Conservation (phyloP, 1,140 invertebrate genomes). For the Drosophila orosa region DNA sequence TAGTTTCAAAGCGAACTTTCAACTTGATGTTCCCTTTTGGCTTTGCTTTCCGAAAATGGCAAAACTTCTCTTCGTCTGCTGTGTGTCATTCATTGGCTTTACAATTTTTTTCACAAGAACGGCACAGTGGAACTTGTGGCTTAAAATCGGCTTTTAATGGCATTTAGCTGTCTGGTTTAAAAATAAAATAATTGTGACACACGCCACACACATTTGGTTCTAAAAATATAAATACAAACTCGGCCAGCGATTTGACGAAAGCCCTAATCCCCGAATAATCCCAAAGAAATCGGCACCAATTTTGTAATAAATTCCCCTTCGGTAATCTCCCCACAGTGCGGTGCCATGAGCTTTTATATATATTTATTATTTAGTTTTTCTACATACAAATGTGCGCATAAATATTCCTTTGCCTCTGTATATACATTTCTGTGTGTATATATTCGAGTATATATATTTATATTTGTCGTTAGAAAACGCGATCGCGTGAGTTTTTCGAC, state of each 20-base stretch:
- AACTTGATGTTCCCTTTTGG: constrained; percentile 38
- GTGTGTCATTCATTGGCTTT: constrained; percentile 30
- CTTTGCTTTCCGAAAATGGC: neutral
- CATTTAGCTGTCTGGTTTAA: neutral
- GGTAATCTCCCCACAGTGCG: constrained; percentile 45
- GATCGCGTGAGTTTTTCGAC: constrained; percentile 69
- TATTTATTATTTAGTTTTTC: constrained; percentile 51
- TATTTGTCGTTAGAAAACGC: constrained; percentile 49
- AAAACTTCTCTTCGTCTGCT: constrained; percentile 33
- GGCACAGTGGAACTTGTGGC: constrained; percentile 30
- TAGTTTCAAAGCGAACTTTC: constrained; percentile 42
- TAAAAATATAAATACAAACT: constrained; percentile 17
- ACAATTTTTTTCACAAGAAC: constrained; percentile 27
- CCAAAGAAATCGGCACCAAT: constrained; percentile 4
- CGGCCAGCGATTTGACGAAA: constrained; percentile 26
- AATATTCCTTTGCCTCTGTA: constrained; percentile 9
- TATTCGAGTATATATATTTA: constrained; percentile 8
- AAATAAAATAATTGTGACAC: neutral
- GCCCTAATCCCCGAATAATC: constrained; percentile 19
- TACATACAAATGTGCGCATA: constrained; percentile 32
- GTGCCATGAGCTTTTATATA: constrained; percentile 15
- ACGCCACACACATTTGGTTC: neutral
- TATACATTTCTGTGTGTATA: neutral
- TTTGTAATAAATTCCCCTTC: constrained; percentile 43
- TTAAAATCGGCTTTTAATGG: neutral